These are phyloP conservation scores for Callimorpha dominula DNA, from an alignment of 2,888 invertebrate species.

Conservation along the genomic window DNA sequence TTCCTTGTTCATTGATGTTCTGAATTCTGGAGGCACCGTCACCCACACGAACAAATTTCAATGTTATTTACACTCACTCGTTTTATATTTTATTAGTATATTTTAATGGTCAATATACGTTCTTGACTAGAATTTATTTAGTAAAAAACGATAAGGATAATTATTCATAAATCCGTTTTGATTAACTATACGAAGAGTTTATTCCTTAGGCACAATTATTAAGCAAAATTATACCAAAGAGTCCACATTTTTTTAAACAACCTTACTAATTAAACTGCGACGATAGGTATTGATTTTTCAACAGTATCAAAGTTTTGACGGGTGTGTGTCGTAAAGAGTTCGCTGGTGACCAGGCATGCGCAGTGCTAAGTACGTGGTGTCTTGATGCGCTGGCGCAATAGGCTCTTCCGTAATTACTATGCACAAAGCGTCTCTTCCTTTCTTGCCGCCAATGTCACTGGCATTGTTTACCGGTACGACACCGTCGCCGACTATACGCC, in stretches of 20 bases:
- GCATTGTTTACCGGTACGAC: conserved; percentile 76
- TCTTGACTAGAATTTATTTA: background rate
- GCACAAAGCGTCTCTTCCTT: conserved; percentile 80
- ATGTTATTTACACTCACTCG: background rate
- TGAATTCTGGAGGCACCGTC: background rate
- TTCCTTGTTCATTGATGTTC: background rate
- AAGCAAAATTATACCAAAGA: background rate
- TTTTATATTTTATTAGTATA: background rate
- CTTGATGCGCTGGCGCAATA: conserved; percentile 47
- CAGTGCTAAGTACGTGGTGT: conserved; percentile 48
- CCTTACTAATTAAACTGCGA: background rate
- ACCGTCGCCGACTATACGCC: conserved; percentile 58
- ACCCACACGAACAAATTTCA: background rate
- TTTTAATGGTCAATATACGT: background rate
- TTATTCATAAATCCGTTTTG: no score
- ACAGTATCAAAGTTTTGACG: conserved; percentile 35
- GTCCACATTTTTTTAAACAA: background rate
- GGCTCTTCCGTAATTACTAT: conserved; percentile 74
- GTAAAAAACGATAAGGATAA: background rate
- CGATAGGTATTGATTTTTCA: no score
- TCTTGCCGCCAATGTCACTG: conserved; percentile 83
- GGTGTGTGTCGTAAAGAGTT: conserved; percentile 33
- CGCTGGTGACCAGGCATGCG: conserved; percentile 25
- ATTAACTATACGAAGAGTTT: background rate
- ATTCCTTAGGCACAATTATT: background rate